A percentile compares a stretch with the other conserved stretches of the same genome.
Conservation (phyloP, 2,113 vertebrate genomes). For the Eulemur rufifrons region DNA sequence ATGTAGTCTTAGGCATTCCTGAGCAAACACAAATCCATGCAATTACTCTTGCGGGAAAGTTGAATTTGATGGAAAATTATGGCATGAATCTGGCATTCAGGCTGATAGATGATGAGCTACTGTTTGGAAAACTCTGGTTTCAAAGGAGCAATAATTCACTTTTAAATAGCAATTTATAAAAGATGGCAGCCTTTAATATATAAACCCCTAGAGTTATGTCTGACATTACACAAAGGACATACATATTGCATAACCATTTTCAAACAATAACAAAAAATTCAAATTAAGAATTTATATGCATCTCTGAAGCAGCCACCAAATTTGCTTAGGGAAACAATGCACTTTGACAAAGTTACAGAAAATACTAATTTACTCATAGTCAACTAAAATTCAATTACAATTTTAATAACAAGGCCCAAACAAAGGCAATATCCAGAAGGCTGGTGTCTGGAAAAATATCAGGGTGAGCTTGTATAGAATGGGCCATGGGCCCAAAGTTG, state of each 20-base stretch:
- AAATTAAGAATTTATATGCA: constrained; percentile 52
- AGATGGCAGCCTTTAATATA: constrained; percentile 34
- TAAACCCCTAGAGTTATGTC: not conserved
- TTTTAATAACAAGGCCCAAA: constrained; percentile 12
- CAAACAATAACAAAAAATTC: constrained; percentile 46
- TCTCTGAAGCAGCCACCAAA: constrained; percentile 10
- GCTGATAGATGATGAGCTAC: not conserved
- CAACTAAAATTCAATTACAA: constrained; percentile 31
- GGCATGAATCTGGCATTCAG: not conserved
- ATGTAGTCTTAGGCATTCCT: fast-evolving
- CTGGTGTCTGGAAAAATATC: not conserved
- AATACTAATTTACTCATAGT: constrained; percentile 56
- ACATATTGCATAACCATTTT: not conserved
- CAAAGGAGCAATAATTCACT: constrained; percentile 41
- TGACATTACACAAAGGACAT: constrained; percentile 54
- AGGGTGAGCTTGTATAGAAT: not conserved
- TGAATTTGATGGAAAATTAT: not conserved
- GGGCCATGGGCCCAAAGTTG: not conserved
- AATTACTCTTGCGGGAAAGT: not conserved
- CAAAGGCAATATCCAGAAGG: not conserved
- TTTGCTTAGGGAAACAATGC: not conserved
- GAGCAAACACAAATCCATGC: no score
- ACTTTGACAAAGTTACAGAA: constrained; percentile 49
- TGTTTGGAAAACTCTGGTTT: constrained; percentile 1
- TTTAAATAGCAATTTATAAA: constrained; percentile 65